phyloP scores from a whole-genome alignment of 2,113 vertebrate genomes.

The Antechinus flavipes region DNA sequence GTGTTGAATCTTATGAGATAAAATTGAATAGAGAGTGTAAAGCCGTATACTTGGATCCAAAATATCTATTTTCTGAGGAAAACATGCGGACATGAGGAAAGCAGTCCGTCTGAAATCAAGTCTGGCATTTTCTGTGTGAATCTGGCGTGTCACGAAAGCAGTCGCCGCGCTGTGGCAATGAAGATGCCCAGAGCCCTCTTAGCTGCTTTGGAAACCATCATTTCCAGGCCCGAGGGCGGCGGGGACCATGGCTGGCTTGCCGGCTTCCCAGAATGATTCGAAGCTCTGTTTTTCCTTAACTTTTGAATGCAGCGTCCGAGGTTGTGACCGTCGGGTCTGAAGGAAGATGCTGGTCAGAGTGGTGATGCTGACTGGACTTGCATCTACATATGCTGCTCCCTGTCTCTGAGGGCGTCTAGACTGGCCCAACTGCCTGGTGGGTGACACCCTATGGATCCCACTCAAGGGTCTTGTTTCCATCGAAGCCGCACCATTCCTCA shows the following conservation, averaged over 20 bases:
- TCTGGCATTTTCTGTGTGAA: neutral
- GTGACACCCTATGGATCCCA: neutral
- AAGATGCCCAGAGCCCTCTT: neutral
- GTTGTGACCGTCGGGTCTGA: neutral
- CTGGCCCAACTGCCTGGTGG: neutral
- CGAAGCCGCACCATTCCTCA: too few relatives aligned
- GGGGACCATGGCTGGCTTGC: neutral
- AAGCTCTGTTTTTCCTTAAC: neutral
- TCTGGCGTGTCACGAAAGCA: neutral
- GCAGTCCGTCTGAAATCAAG: neutral
- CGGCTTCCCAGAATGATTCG: neutral
- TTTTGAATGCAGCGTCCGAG: neutral
- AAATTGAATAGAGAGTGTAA: neutral
- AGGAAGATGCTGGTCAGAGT: neutral
- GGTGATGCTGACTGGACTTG: neutral
- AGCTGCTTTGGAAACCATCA: neutral
- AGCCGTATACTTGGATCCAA: neutral
- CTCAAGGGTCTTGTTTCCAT: too few relatives aligned
- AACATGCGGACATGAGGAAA: neutral
- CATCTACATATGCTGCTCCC: too few relatives aligned
- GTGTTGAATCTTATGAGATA: neutral
- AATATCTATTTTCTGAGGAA: neutral
- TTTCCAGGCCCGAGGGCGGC: neutral
- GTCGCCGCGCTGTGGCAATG: rapidly evolving
- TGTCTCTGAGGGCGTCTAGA: neutral